A percentile compares a stretch with the other conserved stretches of the same genome.
Evolutionary conservation across 2,888 invertebrate species (phyloP).

Genomic region (Brenthis daphne): DNA sequence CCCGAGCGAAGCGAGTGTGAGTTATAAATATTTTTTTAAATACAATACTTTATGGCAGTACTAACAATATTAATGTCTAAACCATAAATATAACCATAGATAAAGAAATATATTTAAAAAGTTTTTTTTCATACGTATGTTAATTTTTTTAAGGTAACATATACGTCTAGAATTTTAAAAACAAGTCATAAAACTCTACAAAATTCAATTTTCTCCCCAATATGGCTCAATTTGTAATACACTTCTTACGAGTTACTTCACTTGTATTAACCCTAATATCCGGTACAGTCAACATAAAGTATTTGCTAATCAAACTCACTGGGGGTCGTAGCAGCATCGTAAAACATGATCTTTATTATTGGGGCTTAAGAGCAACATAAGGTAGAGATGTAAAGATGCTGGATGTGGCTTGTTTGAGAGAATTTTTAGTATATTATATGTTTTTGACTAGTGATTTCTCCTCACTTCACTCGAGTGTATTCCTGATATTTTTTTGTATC

Average conservation of each 20-base stretch:
- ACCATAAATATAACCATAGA: too few species aligned
- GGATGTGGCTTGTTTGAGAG: conserved; percentile 22
- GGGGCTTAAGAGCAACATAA: conserved; percentile 48
- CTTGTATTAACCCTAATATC: conserved; percentile 29
- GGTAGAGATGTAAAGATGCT: conserved; percentile 31
- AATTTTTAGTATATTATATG: not conserved
- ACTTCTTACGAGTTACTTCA: conserved; percentile 30
- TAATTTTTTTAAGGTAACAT: too few species aligned
- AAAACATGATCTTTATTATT: conserved; percentile 66
- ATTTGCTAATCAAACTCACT: conserved; percentile 51
- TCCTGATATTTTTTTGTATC: too few species aligned
- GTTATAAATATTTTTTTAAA: too few species aligned
- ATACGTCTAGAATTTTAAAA: not conserved
- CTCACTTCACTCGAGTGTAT: too few species aligned
- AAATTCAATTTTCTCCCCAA: conserved; percentile 9
- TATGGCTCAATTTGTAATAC: conserved; percentile 12
- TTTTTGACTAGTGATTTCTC: too few species aligned
- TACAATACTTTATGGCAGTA: too few species aligned
- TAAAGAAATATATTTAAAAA: too few species aligned
- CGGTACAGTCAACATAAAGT: conserved; percentile 43
- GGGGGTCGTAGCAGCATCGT: conserved; percentile 50
- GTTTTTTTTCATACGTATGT: too few species aligned
- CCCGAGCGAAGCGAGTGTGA: too few species aligned
- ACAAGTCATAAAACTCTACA: not conserved
- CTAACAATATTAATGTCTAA: too few species aligned